phyloP scores from a whole-genome alignment of 2,113 vertebrate genomes.

The Pomatostomus ruficeps region DNA sequence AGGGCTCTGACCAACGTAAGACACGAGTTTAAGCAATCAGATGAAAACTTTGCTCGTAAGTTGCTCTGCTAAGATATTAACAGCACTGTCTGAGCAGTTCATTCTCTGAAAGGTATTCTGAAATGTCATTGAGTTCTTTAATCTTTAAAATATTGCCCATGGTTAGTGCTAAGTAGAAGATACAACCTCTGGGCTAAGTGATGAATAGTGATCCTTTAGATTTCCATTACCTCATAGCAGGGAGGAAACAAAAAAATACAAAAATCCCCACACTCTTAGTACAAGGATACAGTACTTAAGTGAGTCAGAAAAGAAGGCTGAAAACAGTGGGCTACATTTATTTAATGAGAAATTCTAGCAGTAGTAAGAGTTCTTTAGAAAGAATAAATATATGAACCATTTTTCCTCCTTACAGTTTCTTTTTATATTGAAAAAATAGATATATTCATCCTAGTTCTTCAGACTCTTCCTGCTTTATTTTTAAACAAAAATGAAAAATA shows the following conservation, averaged over 20 bases:
- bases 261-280: background rate
- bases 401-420: background rate
- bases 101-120: background rate
- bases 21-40: background rate
- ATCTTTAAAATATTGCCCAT: background rate
- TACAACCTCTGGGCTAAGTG: background rate
- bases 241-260: background rate
- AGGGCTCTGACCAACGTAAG: background rate
- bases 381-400: background rate
- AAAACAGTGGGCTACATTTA: background rate
- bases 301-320: background rate
- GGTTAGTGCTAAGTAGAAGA: background rate
- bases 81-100: background rate
- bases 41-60: background rate
- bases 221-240: background rate
- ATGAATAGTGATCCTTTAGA: background rate
- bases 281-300: background rate
- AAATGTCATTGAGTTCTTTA: background rate
- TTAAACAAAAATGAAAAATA: background rate
- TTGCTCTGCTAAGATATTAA: background rate
- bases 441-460: background rate
- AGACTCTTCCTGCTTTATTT: background rate
- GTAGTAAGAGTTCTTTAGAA: background rate
- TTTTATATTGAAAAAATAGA: background rate
- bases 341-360: background rate